Evolutionary conservation across 2,113 vertebrate genomes (phyloP), one percentile per base, ranked within the genome.

Genomic region (Heterocephalus glaber): DNA sequence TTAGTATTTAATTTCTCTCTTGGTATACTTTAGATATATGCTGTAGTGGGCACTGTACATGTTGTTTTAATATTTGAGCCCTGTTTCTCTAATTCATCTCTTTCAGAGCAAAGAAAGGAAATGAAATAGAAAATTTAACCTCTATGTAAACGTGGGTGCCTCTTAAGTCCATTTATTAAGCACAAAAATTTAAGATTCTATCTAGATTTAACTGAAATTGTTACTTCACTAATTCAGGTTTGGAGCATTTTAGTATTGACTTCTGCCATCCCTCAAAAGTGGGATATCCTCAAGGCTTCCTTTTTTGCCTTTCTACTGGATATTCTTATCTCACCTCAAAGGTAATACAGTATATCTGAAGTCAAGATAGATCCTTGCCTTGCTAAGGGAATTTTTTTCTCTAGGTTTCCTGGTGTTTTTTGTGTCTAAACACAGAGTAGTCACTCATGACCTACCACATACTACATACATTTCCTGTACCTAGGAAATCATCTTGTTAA

Each of bases 71-170:
- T 84, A 86, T 82, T 85, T 68, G 60, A 70, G 24, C 2, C 7
- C 41, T 56, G 92, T 96, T 92, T 87, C 54, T 91, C 26, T 86
- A 74, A 84, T 92, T 95, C 87, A 56, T 86, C 49, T 94, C n/a
- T 68, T 52, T 85, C 38, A 94, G 44, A 94, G 44, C 65, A 92
- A 93, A 94, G 56, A 84, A 87, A 52, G 13, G 19, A 94, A 70
- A 33, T 82, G 38, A 92, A 87, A 38, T 79, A 90, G 68, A 92
- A 96, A 90, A 24, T n/a, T 92, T 95, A 89, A 17, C 56, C 66
- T 93, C 52, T 47, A 24, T 38, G 20, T 94, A 66, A 95, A 92
- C 87, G n/a, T 79, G 26, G 74, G 22, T 77, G n/a, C 54, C 20
- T 83, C 19, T 82, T 77, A 63, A 95, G 47, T 95, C 76, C 47